These are phyloP conservation scores for Intellagama lesueurii DNA, from an alignment of 2,797 vertebrate species.

Conservation along the genomic window DNA sequence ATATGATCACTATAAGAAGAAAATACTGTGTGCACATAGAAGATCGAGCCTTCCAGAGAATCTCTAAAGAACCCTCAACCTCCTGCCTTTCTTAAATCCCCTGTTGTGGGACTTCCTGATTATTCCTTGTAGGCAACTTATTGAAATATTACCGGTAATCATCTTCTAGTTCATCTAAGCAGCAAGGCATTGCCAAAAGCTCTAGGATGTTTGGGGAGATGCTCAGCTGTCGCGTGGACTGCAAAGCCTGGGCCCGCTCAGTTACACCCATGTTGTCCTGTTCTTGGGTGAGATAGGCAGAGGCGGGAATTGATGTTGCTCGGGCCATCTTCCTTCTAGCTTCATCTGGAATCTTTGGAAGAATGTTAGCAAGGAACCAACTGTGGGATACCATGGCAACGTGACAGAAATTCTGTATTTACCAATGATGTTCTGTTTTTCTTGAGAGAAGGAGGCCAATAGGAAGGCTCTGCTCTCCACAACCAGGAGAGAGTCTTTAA, in stretches of 20 bases:
- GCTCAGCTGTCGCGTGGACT: background rate
- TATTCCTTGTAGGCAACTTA: background rate
- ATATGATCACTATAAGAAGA: background rate
- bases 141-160: background rate
- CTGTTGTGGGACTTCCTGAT: background rate
- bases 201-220: conserved; percentile 7
- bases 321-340: background rate
- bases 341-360: background rate
- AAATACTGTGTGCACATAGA: background rate
- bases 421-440: background rate
- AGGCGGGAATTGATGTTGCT: background rate
- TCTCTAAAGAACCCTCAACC: background rate
- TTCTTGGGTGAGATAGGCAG: background rate
- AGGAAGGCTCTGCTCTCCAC: background rate
- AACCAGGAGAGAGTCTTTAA: background rate
- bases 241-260: background rate
- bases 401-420: background rate
- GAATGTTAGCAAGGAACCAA: background rate
- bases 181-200: conserved; percentile 20
- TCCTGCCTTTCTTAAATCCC: background rate
- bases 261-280: background rate
- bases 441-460: background rate
- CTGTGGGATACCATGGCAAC: conserved; percentile 47
- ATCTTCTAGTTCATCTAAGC: background rate
- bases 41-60: background rate